Conservation (phyloP, 2,888 invertebrate species). For the Cryptocheilus praepositus region DNA sequence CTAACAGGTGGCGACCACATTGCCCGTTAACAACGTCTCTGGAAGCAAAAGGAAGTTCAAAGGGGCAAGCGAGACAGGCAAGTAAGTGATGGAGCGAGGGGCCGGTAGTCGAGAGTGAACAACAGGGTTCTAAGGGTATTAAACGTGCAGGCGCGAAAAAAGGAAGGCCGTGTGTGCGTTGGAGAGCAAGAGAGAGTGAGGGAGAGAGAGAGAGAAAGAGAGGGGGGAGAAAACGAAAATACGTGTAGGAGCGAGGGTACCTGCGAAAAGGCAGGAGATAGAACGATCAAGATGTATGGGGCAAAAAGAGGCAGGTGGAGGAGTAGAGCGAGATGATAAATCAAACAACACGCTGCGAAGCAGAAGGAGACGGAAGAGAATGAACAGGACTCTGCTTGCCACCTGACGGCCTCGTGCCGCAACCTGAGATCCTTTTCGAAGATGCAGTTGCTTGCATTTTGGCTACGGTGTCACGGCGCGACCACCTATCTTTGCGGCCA, state of each 20-base stretch:
- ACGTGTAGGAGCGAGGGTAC: background rate
- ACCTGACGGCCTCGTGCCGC: slow-evolving; percentile 67
- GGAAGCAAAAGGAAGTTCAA: slow-evolving; percentile 11
- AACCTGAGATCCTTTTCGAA: slow-evolving; percentile 59
- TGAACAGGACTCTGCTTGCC: slow-evolving; percentile 54
- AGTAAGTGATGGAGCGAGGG: slow-evolving; percentile 24
- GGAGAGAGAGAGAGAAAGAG: slow-evolving; percentile 4
- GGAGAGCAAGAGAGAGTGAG: background rate
- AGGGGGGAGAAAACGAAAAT: slow-evolving; percentile 8
- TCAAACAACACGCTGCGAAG: background rate
- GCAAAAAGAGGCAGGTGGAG: slow-evolving; percentile 3
- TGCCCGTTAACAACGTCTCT: slow-evolving; percentile 20
- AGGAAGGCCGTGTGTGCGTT: slow-evolving; percentile 1
- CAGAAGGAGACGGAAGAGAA: background rate
- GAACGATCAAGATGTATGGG: background rate
- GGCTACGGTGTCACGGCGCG: slow-evolving; percentile 45
- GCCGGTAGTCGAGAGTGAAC: slow-evolving; percentile 1
- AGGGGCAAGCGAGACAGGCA: slow-evolving; percentile 10
- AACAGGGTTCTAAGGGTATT: background rate
- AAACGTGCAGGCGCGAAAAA: background rate
- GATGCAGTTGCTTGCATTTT: slow-evolving; percentile 64
- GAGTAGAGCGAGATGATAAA: background rate
- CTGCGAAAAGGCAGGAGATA: slow-evolving; percentile 11
- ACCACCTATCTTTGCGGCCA: slow-evolving; percentile 25
- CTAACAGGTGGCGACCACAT: slow-evolving; percentile 21